Conservation (phyloP, 2,888 invertebrate genomes). For the Lycia hirtaria region DNA sequence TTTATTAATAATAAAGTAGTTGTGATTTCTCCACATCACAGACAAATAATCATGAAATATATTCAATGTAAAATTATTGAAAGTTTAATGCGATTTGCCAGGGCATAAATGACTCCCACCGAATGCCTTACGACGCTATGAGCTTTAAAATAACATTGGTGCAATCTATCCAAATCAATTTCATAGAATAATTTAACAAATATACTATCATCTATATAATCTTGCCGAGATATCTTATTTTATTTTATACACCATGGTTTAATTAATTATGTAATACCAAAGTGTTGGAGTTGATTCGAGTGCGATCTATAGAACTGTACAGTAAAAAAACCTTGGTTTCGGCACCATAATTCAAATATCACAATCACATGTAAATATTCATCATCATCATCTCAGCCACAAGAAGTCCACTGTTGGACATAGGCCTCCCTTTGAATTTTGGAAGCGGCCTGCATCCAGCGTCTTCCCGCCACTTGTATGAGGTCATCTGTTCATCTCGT, state of each 20-base stretch:
- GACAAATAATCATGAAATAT: background rate
- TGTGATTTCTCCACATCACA: background rate
- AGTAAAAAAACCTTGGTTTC: background rate
- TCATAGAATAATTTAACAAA: slow-evolving; percentile 4
- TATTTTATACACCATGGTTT: background rate
- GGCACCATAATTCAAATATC: background rate
- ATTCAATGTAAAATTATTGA: slow-evolving; percentile 19
- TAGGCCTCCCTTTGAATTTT: no score
- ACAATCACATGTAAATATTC: background rate
- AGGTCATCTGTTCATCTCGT: no score
- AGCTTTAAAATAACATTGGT: slow-evolving; percentile 31
- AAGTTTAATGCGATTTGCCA: slow-evolving; percentile 24
- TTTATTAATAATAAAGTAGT: no score
- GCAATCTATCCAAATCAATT: slow-evolving; percentile 30
- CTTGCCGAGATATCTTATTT: background rate
- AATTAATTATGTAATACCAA: background rate
- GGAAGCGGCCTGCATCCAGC: no score
- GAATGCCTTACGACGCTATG: slow-evolving; percentile 50
- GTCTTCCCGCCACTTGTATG: no score
- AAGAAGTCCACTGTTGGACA: no score
- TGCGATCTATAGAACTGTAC: background rate
- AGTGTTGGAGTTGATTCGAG: background rate
- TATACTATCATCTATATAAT: background rate
- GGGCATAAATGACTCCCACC: slow-evolving; percentile 56
- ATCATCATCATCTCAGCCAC: no score